These are phyloP conservation scores for Hippocampus mohnikei DNA, from an alignment of 2,113 vertebrate genomes.

Conservation along the genomic window DNA sequence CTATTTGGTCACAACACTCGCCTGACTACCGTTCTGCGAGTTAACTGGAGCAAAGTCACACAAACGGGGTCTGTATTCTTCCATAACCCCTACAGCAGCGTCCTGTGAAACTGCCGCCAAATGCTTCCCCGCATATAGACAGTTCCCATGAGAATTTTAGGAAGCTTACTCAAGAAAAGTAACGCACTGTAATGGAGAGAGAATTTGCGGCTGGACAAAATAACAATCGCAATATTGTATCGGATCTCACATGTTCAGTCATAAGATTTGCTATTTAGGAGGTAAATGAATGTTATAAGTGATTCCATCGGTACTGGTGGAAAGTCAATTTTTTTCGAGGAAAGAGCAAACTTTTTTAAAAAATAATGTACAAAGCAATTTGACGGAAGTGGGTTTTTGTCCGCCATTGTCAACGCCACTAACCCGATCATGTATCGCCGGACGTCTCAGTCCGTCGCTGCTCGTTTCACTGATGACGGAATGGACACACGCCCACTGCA, in stretches of 20 bases:
- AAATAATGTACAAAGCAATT: no score
- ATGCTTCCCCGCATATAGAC: conserved; percentile 4
- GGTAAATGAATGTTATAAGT: no score
- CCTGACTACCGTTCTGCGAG: conserved; percentile 65
- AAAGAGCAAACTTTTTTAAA: no score
- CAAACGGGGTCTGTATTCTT: conserved; percentile 22
- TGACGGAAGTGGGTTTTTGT: no score
- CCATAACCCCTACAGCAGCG: conserved; percentile 39
- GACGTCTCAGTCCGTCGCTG: no score
- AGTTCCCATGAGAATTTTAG: neutral
- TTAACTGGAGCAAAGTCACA: conserved; percentile 65
- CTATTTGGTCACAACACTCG: conserved; percentile 72
- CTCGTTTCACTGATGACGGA: no score
- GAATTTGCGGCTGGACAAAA: neutral
- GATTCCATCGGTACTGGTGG: no score
- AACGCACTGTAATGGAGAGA: neutral
- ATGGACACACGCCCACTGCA: no score
- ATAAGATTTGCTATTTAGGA: neutral
- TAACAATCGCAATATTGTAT: neutral
- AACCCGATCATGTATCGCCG: no score
- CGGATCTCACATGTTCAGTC: neutral
- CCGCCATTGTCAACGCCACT: no score
- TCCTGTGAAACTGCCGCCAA: conserved; percentile 20
- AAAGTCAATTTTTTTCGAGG: no score
- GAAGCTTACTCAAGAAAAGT: neutral